Conservation (phyloP, 2,888 invertebrate genomes). For the Tholera decimalis region DNA sequence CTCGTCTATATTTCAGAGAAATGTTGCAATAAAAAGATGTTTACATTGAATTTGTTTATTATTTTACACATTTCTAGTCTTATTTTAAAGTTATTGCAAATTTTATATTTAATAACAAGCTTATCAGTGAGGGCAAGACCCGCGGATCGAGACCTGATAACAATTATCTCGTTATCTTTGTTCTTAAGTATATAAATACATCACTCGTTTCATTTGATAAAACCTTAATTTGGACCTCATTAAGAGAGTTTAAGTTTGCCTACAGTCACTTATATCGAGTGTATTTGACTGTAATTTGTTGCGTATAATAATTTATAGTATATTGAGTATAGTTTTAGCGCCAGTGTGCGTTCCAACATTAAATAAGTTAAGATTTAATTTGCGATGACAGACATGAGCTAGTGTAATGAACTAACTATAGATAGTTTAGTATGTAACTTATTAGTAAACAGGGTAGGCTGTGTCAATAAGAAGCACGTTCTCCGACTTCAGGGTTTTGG, state of each 20-base stretch:
- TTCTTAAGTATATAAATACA: slow-evolving; percentile 31
- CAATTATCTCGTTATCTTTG: slow-evolving; percentile 31
- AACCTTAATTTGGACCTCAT: slow-evolving; percentile 21
- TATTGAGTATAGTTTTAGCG: background rate
- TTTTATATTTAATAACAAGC: slow-evolving; percentile 41
- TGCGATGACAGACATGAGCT: background rate
- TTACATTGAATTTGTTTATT: slow-evolving; percentile 66
- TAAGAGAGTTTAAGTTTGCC: slow-evolving; percentile 32
- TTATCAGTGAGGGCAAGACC: slow-evolving; percentile 68
- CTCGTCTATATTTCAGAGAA: slow-evolving; percentile 58
- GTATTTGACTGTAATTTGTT: slow-evolving; percentile 20
- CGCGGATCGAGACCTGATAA: slow-evolving; percentile 59
- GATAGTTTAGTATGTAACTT: background rate
- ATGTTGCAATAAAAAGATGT: slow-evolving; percentile 70
- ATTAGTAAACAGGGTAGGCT: slow-evolving; percentile 80
- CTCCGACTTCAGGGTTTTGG: slow-evolving; percentile 83
- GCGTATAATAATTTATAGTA: slow-evolving; percentile 10
- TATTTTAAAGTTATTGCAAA: slow-evolving; percentile 46
- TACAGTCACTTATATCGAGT: slow-evolving; percentile 15
- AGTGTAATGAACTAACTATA: background rate
- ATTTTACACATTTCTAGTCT: slow-evolving; percentile 43
- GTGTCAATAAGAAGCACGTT: slow-evolving; percentile 85
- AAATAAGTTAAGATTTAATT: background rate
- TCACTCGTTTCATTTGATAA: slow-evolving; percentile 27
- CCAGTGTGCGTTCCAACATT: background rate